Evolutionary conservation across 2,888 invertebrate genomes (phyloP).

Genomic region (Coelogynopora nodosa): DNA sequence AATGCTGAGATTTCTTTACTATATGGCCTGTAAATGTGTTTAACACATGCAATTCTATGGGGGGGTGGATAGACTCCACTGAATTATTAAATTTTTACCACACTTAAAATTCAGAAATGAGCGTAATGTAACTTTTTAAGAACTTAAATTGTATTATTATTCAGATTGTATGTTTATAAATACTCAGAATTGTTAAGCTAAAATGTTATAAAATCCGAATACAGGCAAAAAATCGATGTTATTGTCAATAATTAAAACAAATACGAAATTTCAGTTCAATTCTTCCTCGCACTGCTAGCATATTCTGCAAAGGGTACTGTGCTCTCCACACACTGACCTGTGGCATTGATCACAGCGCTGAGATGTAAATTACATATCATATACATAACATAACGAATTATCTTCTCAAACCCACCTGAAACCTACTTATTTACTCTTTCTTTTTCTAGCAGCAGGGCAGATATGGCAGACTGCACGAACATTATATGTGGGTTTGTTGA

Average conservation of each 20-base stretch:
- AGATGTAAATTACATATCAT: not conserved
- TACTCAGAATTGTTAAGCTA: not conserved
- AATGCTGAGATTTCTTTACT: no score
- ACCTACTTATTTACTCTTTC: not conserved
- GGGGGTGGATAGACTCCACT: not conserved
- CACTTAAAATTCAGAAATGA: not conserved
- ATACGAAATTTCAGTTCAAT: slow-evolving; percentile 15
- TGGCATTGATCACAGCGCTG: not conserved
- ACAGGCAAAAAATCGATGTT: not conserved
- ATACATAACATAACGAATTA: not conserved
- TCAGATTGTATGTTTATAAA: not conserved
- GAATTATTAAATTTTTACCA: slow-evolving; percentile 1
- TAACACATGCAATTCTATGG: no score
- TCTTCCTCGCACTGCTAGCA: not conserved
- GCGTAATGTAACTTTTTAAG: not conserved
- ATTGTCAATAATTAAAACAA: not conserved
- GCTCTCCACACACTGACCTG: not conserved
- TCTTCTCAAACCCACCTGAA: not conserved
- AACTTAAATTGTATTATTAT: not conserved
- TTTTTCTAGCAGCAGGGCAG: not conserved
- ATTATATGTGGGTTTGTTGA: not conserved
- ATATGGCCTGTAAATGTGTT: no score
- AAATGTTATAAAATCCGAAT: not conserved
- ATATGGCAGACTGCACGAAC: no score
- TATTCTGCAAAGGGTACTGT: not conserved